Evolutionary conservation across 2,888 invertebrate species (phyloP), one percentile per base, ranked within the genome.

Genomic region (Sinhomidia bicolor): DNA sequence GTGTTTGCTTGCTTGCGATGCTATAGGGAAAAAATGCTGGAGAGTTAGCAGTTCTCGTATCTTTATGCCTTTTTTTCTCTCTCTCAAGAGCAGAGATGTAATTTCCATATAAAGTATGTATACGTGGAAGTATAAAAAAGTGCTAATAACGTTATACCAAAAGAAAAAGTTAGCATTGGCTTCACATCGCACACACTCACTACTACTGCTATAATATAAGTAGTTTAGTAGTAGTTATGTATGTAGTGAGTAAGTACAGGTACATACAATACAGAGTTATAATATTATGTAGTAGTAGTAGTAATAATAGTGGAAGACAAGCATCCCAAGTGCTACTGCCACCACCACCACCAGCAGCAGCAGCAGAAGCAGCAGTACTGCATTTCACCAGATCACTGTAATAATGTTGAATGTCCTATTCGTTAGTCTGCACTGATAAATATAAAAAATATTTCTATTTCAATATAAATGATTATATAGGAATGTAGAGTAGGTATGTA

Each of bases 341-440:
- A 32, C 32, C 65, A 32, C 32, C 74, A n/a, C 51, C 44, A 68
- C 47, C 71, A n/a, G n/a, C n/a, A n/a, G n/a, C n/a, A n/a, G n/a
- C n/a, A n/a, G n/a, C n/a, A n/a, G n/a, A n/a, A n/a, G n/a, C n/a
- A n/a, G n/a, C n/a, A n/a, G n/a, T n/a, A 74, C 47, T 83, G 65
- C 82, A 83, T 68, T 83, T 83, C 71, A 71, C 54, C 81, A 81
- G 81, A 81, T 65, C 82, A 68, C 54, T 14, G 71, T 83, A 83
- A 83, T 83, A 83, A 83, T 71, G 82, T 54, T 83, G 82, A 83
- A 83, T 68, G 68, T 54, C 79, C 79, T 79, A 60, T 79, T 79
- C 79, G 79, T 79, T 79, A 79, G 79, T n/a, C 14, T 17, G 57
- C 4, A 14, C 79, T 57, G 79, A 60, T 79, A 79, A 79, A 57